These are phyloP conservation scores for Luperina nickerlii DNA, from an alignment of 2,888 invertebrate species.

Conservation along the genomic window DNA sequence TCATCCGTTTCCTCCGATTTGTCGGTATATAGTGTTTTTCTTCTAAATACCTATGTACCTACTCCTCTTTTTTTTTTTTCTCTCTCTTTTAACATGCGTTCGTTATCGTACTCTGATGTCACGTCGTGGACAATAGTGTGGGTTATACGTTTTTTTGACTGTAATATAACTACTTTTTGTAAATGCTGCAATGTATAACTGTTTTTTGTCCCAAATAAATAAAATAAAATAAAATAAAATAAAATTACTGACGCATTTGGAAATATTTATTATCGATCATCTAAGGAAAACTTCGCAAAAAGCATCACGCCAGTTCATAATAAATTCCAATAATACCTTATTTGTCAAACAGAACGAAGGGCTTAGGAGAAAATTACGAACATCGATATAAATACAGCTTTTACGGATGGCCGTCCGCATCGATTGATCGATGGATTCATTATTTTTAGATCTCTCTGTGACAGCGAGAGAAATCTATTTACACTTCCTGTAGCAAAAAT, in stretches of 20 bases:
- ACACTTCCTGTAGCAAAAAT: constrained; percentile 50
- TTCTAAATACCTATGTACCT: too few relatives aligned
- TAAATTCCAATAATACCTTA: constrained; percentile 45
- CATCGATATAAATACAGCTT: constrained; percentile 40
- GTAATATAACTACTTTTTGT: too few relatives aligned
- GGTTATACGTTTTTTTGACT: too few relatives aligned
- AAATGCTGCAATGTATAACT: too few relatives aligned
- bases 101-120: too few relatives aligned
- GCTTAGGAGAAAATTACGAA: constrained; percentile 41
- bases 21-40: too few relatives aligned
- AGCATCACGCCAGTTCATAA: not conserved
- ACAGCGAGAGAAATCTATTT: constrained; percentile 54
- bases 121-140: too few relatives aligned
- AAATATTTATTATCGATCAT: constrained; percentile 4
- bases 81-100: too few relatives aligned
- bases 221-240: too few relatives aligned
- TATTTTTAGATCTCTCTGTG: constrained; percentile 40
- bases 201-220: too few relatives aligned
- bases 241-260: constrained; percentile 1
- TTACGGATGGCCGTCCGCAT: constrained; percentile 38
- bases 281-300: constrained; percentile 14
- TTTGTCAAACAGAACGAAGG: constrained; percentile 24
- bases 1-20: too few relatives aligned
- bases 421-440: constrained; percentile 46
- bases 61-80: too few relatives aligned